A percentile compares a stretch with the other conserved stretches of the same genome.
These are phyloP conservation scores for Drosophila prostipennis DNA, from an alignment of 2,888 invertebrate genomes.

Conservation along the genomic window DNA sequence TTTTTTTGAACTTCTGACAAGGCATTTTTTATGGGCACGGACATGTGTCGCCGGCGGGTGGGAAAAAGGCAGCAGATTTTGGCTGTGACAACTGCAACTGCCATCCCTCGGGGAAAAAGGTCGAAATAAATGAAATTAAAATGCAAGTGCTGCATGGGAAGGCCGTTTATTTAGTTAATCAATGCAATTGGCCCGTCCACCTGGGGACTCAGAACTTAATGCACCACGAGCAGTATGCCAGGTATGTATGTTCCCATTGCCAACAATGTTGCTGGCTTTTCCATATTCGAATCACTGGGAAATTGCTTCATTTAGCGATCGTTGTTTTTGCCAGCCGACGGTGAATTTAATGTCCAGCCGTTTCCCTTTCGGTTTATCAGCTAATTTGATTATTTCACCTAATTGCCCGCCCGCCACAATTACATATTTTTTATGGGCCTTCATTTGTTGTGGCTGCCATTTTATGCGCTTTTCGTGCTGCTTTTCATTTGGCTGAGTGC, in stretches of 20 bases:
- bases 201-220: constrained; percentile 44
- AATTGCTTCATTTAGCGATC: constrained; percentile 68
- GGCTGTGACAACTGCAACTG: constrained; percentile 59
- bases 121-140: constrained; percentile 66
- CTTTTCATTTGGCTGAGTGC: constrained; percentile 61
- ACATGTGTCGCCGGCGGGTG: constrained; percentile 42
- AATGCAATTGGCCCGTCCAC: constrained; percentile 62
- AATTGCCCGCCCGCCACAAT: constrained; percentile 51
- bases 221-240: constrained; percentile 20
- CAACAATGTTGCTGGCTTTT: constrained; percentile 39
- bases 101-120: constrained; percentile 61
- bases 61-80: constrained; percentile 46
- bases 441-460: constrained; percentile 42
- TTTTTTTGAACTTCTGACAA: constrained; percentile 25
- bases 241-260: constrained; percentile 18
- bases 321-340: constrained; percentile 39
- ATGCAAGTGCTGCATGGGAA: constrained; percentile 44
- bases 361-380: constrained; percentile 53
- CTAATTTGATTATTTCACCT: constrained; percentile 70
- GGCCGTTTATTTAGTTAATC: constrained; percentile 70
- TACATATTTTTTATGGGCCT: constrained; percentile 38
- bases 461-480: constrained; percentile 49
- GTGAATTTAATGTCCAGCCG: constrained; percentile 34
- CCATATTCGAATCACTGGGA: constrained; percentile 61
- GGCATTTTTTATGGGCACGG: constrained; percentile 36